Base-by-base conservation (phyloP, 2,797 vertebrate genomes). In the Crypturellus tataupa region DNA sequence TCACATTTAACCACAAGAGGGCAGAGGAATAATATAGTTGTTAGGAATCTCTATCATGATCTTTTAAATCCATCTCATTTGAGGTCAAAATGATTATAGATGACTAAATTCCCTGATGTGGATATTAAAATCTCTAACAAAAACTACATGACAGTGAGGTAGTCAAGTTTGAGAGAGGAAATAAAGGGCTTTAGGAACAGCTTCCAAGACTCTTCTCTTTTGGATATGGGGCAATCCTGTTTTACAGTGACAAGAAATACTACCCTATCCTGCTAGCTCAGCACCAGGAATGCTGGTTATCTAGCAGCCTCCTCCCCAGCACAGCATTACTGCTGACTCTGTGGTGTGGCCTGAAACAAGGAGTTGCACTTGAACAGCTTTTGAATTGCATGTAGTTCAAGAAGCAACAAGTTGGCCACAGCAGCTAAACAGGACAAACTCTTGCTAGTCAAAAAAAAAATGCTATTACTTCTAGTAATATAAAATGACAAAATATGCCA, bases 1-100 rank as follows among this genome's bases (percentile, higher is more conserved):
- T 71, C 4, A 4, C 44, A 31, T 70, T 25, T 91, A 84, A 55
- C 95, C 96, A 94, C 91, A 85, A 96, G 95, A 91, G 95, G 95
- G 95, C 95, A 91, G 89, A 77, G 46, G n/a, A 91, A 78, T 70
- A 93, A 93, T 93, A 84, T 35, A 73, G 17, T 86, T 77, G 47
- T 9, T 58, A 10, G 24, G 53, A 23, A 35, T 82, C n/a, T 79
- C 13, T 21, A 18, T 24, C 0, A 23, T 21, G 33, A 18, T 95
- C 6, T 72, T 72, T 77, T 47, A 59, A 75, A 51, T 82, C 10
- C 7, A 56, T 33, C 33, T 83, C 3, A 19, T 35, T 90, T 42
- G 21, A 55, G 24, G 17, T 75, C 58, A 62, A 56, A 87, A 63
- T 55, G 6, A 62, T 33, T 76, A n/a, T 21, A 44, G 9, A 40